phyloP scores from a whole-genome alignment of 2,113 vertebrate species.

The Gavia stellata region DNA sequence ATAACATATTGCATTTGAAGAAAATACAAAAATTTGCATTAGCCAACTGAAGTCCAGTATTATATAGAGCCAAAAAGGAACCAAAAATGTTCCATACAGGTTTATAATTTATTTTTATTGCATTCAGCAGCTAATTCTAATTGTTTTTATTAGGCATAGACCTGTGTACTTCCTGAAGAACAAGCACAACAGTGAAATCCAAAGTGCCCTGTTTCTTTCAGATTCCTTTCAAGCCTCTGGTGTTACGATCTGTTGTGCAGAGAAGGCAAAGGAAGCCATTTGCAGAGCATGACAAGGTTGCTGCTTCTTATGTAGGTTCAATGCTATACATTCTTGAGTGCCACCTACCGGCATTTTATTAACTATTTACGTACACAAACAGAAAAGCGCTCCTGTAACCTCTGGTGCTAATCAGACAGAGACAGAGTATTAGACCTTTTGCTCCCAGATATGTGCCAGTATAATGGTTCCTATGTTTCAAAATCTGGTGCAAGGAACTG shows the following conservation, averaged over 20 bases:
- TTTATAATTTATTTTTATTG: background rate
- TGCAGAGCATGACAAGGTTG: background rate
- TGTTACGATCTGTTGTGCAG: background rate
- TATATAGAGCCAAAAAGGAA: background rate
- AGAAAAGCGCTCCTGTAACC: background rate
- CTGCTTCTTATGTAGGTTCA: background rate
- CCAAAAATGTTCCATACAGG: background rate
- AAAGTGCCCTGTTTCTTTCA: background rate
- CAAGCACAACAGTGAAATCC: background rate
- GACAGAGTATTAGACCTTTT: background rate
- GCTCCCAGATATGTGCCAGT: background rate
- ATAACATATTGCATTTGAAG: background rate
- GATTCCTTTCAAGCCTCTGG: background rate
- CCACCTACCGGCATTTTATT: constrained; percentile 38
- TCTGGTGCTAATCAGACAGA: background rate
- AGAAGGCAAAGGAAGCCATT: constrained; percentile 7
- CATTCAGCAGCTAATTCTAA: background rate
- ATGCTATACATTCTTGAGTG: constrained; percentile 5
- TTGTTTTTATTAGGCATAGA: background rate
- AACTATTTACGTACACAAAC: background rate
- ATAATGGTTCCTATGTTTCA: background rate
- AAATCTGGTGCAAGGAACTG: background rate
- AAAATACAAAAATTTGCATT: background rate
- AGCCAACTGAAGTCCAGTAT: background rate
- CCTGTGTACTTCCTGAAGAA: background rate